Conservation (phyloP, 2,113 vertebrate species). For the Bolborhynchus lineola region DNA sequence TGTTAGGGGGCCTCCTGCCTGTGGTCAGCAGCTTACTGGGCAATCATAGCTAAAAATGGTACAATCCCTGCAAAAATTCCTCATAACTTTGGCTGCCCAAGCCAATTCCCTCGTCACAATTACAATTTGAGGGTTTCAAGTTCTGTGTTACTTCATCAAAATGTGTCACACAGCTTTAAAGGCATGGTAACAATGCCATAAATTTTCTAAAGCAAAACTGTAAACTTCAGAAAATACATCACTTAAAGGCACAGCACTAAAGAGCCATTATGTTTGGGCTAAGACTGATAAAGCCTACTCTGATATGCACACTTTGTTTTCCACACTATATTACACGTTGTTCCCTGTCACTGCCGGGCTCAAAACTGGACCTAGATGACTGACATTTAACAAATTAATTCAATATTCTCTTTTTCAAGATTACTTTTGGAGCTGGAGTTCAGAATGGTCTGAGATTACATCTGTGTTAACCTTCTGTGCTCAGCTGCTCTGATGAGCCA, state of each 20-base stretch:
- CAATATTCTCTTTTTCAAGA: neutral
- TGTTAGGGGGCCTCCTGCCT: neutral
- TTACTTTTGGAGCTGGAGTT: neutral
- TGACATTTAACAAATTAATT: neutral
- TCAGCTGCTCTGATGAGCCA: neutral
- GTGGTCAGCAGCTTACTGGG: rapidly evolving
- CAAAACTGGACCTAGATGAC: neutral
- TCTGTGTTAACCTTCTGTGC: neutral
- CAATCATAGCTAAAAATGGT: neutral
- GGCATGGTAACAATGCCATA: neutral
- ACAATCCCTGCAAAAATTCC: neutral
- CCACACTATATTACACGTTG: neutral
- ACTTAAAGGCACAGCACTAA: neutral
- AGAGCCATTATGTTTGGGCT: neutral
- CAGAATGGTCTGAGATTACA: neutral
- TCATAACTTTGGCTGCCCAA: neutral
- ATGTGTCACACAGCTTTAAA: neutral
- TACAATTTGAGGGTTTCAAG: rapidly evolving
- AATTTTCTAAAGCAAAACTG: neutral
- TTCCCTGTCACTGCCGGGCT: neutral
- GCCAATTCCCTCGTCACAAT: neutral
- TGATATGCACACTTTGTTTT: neutral
- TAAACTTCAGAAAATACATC: neutral
- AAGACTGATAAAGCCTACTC: neutral
- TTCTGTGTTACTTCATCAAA: neutral